phyloP scores from a whole-genome alignment of 2,888 invertebrate species.

The Aromia moschata region DNA sequence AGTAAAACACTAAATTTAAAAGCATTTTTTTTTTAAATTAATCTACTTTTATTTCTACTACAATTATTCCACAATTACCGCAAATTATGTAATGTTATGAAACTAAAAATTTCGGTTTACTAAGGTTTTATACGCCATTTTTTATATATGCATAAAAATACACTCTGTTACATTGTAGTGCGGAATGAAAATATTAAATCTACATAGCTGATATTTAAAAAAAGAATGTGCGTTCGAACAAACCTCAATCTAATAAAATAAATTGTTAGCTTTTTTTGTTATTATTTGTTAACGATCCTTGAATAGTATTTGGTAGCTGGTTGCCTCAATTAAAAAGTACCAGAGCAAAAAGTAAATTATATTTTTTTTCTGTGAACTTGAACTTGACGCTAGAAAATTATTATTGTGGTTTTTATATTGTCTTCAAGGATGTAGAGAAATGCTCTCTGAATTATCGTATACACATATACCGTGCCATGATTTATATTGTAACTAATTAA shows the following conservation, averaged over 20 bases:
- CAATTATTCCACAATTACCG: neutral
- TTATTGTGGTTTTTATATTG: slow-evolving; percentile 4
- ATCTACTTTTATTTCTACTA: neutral
- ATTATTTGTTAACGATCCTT: slow-evolving; percentile 3
- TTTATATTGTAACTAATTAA: neutral
- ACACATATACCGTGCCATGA: neutral
- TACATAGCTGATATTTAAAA: neutral
- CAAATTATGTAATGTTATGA: neutral
- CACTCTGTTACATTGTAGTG: neutral
- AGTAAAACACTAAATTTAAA: neutral
- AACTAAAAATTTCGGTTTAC: neutral
- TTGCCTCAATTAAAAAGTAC: slow-evolving; percentile 8
- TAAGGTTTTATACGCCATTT: neutral
- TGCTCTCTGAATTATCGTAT: neutral
- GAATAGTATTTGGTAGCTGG: neutral
- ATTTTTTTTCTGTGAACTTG: slow-evolving; percentile 4
- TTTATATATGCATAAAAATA: neutral
- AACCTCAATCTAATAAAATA: slow-evolving; percentile 6
- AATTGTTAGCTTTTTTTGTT: neutral
- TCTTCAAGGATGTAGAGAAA: slow-evolving; percentile 5
- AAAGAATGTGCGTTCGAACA: neutral
- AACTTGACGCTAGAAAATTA: slow-evolving; percentile 6
- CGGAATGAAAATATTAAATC: neutral
- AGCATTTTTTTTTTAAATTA: neutral
- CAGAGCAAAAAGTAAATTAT: slow-evolving; percentile 1